Evolutionary conservation across 2,113 vertebrate species (phyloP), one percentile per base, ranked within the genome.

Genomic region (Patagioenas fasciata): DNA sequence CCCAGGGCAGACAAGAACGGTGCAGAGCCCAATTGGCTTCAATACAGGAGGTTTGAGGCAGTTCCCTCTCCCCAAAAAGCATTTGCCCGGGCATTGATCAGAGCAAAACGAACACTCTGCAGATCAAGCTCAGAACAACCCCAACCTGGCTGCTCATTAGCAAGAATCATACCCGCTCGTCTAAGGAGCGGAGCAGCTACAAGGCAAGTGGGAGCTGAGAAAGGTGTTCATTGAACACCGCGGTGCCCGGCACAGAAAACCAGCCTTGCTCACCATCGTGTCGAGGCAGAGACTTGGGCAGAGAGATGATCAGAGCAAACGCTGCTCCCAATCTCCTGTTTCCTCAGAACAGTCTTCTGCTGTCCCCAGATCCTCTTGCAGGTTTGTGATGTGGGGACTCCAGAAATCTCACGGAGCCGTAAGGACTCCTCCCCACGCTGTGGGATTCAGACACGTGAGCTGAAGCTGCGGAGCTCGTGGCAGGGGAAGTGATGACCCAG

Each of bases 401-500:
- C 34, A n/a, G 19, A 56, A 48, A 48, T 4, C 8, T 3, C 11
- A 23, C 9, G 1, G 24, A 56, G 34, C 34, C 40, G 2, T 20
- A 34, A 80, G 57, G 23, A 40, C 8, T 60, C 9, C 21, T 50
- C 34, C 5, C 4, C 32, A 11, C 11, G 9, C 6, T 4, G 1
- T 0, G 6, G 50, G 44, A 23, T 15, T 38, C 20, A 38, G 8
- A 60, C 0, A 24, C 53, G 9, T 0, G 7, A 69, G 34, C 9
- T 8, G 8, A 42, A 51, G 80, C 38, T 10, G 23, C 2, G 1
- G n/a, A 19, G 34, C 28, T 60, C 4, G 0, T 4, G 65, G 42
- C 13, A 12, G 70, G 38, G 47, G 23, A 11, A 36, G 74, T 4
- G 24, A 40, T 1, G 2, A 28, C 29, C 42, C 85, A 75, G 38